phyloP scores from a whole-genome alignment of 1,140 invertebrate species.

The Atta cephalotes region DNA sequence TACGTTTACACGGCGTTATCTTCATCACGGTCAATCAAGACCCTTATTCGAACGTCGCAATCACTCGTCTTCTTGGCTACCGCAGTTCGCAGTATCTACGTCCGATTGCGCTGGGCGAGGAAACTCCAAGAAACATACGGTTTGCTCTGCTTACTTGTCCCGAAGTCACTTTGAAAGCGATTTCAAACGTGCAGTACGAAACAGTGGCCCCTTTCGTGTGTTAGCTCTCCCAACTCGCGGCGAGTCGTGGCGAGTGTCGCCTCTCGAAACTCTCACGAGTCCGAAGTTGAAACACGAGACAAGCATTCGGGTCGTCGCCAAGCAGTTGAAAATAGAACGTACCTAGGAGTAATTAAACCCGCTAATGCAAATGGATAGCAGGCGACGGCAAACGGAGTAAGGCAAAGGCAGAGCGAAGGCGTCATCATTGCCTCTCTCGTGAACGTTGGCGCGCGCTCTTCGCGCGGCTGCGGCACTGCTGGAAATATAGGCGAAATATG shows the following conservation, averaged over 20 bases:
- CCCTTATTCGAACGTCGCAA: slow-evolving; percentile 7
- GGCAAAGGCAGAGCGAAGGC: background rate
- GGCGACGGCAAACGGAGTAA: slow-evolving; percentile 1
- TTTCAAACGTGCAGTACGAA: slow-evolving; percentile 21
- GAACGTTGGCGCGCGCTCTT: slow-evolving; percentile 38
- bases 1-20: background rate
- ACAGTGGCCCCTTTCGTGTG: slow-evolving; percentile 5
- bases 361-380: slow-evolving; percentile 72
- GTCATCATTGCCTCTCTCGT: slow-evolving; percentile 6
- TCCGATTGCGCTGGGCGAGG: slow-evolving; percentile 20
- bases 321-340: slow-evolving; percentile 65
- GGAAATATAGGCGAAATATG: slow-evolving; percentile 81
- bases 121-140: slow-evolving; percentile 20
- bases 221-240: slow-evolving; percentile 12
- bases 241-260: slow-evolving; percentile 6
- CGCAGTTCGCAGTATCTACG: too few relatives aligned
- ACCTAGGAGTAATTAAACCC: slow-evolving; percentile 73
- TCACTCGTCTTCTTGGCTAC: slow-evolving; percentile 14
- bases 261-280: slow-evolving; percentile 32
- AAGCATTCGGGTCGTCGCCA: slow-evolving; percentile 53
- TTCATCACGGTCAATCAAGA: slow-evolving; percentile 39
- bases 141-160: background rate
- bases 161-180: slow-evolving; percentile 18
- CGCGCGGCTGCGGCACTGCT: slow-evolving; percentile 58
- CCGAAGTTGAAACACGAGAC: slow-evolving; percentile 57